Conservation (phyloP, 2,113 vertebrate species). For the Psilopsiagon aurifrons region DNA sequence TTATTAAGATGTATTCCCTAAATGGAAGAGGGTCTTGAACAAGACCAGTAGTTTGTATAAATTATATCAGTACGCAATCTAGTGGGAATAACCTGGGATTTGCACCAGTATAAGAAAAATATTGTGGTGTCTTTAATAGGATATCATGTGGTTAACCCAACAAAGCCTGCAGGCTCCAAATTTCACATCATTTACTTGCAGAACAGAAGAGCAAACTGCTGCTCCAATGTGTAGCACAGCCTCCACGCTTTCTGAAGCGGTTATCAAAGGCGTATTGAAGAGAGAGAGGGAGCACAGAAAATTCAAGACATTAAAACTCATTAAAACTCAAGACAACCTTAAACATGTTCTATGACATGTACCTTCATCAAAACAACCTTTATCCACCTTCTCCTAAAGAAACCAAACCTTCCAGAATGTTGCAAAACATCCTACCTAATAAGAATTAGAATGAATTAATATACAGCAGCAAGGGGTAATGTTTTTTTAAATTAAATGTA, state of each 20-base stretch:
- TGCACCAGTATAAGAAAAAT: neutral
- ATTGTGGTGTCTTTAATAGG: neutral
- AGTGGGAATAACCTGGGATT: neutral
- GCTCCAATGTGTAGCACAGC: neutral
- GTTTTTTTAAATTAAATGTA: neutral
- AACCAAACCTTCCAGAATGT: neutral
- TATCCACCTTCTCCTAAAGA: neutral
- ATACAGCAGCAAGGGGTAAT: neutral
- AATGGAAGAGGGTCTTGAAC: no score
- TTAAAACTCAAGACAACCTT: neutral
- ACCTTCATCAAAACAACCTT: neutral
- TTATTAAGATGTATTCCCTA: neutral
- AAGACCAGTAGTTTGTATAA: no score
- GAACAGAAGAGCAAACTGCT: neutral
- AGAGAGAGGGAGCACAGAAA: neutral
- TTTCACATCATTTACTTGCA: neutral
- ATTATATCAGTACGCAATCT: neutral
- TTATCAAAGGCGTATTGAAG: neutral
- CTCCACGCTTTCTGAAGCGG: neutral
- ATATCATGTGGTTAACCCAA: neutral
- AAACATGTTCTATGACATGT: no score
- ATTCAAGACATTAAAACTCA: neutral
- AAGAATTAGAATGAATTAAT: neutral
- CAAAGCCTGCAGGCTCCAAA: neutral
- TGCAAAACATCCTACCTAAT: neutral